A percentile compares a stretch with the other conserved stretches of the same genome.
Evolutionary conservation across 2,113 vertebrate genomes (phyloP).

Genomic region (Camelus bactrianus): DNA sequence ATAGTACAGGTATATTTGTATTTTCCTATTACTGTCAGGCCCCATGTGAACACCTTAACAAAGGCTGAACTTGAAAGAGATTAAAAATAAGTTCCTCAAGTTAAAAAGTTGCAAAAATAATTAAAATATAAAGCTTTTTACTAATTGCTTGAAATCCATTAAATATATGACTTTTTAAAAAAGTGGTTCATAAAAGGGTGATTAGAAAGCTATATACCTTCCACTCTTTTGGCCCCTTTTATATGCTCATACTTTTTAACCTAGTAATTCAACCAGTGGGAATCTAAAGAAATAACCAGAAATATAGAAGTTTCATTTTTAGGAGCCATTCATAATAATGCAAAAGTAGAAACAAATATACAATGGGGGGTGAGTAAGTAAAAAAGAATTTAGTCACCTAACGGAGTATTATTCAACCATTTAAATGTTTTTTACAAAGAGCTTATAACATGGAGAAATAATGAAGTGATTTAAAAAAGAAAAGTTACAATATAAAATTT

Average conservation of each 20-base stretch:
- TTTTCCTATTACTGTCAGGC: not conserved
- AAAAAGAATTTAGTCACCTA: constrained; percentile 25
- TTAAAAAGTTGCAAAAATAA: constrained; percentile 46
- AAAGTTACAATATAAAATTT: not conserved
- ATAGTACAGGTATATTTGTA: not conserved
- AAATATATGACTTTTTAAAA: not conserved
- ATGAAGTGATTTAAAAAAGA: not conserved
- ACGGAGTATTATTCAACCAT: not conserved
- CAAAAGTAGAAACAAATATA: constrained; percentile 41
- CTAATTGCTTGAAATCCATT: not conserved
- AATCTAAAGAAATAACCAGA: not conserved
- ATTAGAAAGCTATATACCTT: not conserved
- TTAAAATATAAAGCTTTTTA: constrained; percentile 46
- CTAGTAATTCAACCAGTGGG: not conserved
- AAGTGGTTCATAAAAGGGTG: not conserved
- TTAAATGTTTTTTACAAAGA: not conserved
- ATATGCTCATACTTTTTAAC: not conserved
- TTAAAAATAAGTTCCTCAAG: not conserved
- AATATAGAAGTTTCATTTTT: not conserved
- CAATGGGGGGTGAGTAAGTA: not conserved
- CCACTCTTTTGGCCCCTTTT: not conserved
- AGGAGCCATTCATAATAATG: not conserved
- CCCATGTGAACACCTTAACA: not conserved
- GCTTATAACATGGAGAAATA: not conserved
- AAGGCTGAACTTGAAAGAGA: not conserved